Evolutionary conservation across 2,797 vertebrate species (phyloP), one percentile per base, ranked within the genome.

Genomic region (Setipinna tenuifilis): DNA sequence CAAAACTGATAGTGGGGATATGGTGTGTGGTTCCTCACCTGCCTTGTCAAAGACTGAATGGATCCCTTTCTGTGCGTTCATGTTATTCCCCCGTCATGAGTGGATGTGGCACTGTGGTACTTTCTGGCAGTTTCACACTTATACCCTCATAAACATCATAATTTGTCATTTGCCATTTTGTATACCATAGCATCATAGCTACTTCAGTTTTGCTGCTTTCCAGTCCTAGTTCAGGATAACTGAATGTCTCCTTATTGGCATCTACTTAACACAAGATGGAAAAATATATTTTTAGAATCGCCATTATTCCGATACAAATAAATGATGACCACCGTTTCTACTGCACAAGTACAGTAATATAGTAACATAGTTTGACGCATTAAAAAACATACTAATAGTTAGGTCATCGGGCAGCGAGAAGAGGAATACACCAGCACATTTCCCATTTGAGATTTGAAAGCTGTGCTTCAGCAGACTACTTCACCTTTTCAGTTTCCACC

Each of bases 401-500:
- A 17, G 12, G 14, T 71, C 28, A 35, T 17, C 35, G 65, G 28
- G 25, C 5, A 31, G 0, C 28, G 16, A 71, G 25, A 16, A 71
- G 25, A 12, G 25, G 28, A 71, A 41, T 75, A 54, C 50, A 54
- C 50, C 50, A 41, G 35, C 4, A 16, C 28, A 31, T 54, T 44
- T 44, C 31, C 71, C 1, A 44, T 41, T 41, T 78, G 7, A 16
- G 17, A 78, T 19, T 78, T 41, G 35, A 78, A 75, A 75, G 28
- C 62, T 68, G 12, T 31, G 25, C 4, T 21, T 44, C 71, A 78
- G 35, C 19, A 17, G 16, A 44, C 71, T 19, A 78, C 71, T 78
- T 78, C 71, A 78, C 71, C 35, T 78, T 78, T 78, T 78, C 19
- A 21, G 71, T 78, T 78, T 78, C 71, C 35, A 78, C 31, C 35